phyloP scores from a whole-genome alignment of 2,797 vertebrate genomes.

The Poecilia wingei region DNA sequence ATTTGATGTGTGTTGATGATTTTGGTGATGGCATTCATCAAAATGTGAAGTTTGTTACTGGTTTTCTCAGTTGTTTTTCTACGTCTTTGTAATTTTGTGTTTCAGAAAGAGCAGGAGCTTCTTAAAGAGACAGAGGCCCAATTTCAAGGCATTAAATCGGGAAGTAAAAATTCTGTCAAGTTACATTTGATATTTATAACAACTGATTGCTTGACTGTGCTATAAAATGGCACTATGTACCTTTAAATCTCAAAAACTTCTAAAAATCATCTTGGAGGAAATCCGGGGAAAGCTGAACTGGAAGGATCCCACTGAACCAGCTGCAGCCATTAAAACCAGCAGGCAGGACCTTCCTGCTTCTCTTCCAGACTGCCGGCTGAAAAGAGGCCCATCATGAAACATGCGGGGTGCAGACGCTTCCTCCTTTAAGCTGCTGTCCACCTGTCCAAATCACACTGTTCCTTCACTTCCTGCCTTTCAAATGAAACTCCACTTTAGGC shows the following conservation, averaged over 20 bases:
- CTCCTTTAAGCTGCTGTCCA: conserved; percentile 15
- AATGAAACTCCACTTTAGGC: conserved; percentile 24
- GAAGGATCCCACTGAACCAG: conserved; percentile 35
- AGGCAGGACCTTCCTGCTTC: conserved; percentile 46
- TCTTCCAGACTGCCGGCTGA: conserved; percentile 34
- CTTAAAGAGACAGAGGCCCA: too few relatives aligned
- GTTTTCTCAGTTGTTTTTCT: too few relatives aligned
- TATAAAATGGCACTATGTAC: too few relatives aligned
- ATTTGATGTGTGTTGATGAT: too few relatives aligned
- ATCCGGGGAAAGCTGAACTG: conserved; percentile 32
- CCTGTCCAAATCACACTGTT: background rate
- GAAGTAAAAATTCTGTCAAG: too few relatives aligned
- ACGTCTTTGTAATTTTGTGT: too few relatives aligned
- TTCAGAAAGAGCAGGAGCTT: too few relatives aligned
- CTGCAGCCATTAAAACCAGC: conserved; percentile 27
- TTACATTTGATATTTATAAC: too few relatives aligned
- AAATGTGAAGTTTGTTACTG: too few relatives aligned
- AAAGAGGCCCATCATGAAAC: conserved; percentile 57
- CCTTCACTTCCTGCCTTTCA: conserved; percentile 56
- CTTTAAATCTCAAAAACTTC: conserved; percentile 12
- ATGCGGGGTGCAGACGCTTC: conserved; percentile 43
- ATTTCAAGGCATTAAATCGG: too few relatives aligned
- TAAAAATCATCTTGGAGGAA: conserved; percentile 39
- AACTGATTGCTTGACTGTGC: too few relatives aligned
- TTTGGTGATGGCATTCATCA: too few relatives aligned